Evolutionary conservation across 2,888 invertebrate species (phyloP).

Genomic region (Miltochrista miniata): DNA sequence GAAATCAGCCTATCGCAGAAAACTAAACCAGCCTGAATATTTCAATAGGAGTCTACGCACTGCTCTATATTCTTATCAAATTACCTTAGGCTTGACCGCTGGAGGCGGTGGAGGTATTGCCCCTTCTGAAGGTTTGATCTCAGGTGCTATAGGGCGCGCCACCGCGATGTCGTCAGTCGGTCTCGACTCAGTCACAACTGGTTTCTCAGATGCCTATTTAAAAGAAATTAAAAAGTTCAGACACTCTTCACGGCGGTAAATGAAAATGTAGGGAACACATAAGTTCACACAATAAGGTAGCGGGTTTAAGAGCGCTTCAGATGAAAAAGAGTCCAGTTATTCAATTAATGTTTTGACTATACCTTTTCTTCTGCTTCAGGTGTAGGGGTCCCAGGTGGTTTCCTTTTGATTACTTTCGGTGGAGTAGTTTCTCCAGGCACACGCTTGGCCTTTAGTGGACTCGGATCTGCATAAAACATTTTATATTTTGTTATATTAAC

Average conservation of each 20-base stretch:
- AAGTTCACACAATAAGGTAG: too few relatives aligned
- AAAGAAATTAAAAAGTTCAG: background rate
- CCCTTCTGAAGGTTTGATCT: constrained; percentile 71
- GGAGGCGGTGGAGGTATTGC: constrained; percentile 77
- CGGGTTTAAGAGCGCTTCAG: too few relatives aligned
- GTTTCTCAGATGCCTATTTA: constrained; percentile 28
- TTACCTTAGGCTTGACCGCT: constrained; percentile 65
- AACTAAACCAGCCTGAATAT: too few relatives aligned
- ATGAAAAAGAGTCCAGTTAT: too few relatives aligned
- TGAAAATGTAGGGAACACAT: too few relatives aligned
- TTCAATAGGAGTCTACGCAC: too few relatives aligned
- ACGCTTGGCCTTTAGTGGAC: constrained; percentile 65
- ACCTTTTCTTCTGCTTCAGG: constrained; percentile 54
- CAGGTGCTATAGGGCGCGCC: constrained; percentile 72
- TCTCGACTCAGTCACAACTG: constrained; percentile 38
- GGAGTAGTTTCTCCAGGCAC: constrained; percentile 67
- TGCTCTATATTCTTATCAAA: too few relatives aligned
- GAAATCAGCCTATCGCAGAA: too few relatives aligned
- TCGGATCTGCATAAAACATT: constrained; percentile 52
- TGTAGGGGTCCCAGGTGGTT: constrained; percentile 47
- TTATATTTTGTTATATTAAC: background rate
- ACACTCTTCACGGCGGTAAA: too few relatives aligned
- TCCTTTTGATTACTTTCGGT: constrained; percentile 80
- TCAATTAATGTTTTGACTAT: constrained; percentile 6
- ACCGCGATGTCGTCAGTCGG: constrained; percentile 61